Evolutionary conservation across 2,113 vertebrate genomes (phyloP), one percentile per base, ranked within the genome.

Genomic region (Vulpes vulpes): DNA sequence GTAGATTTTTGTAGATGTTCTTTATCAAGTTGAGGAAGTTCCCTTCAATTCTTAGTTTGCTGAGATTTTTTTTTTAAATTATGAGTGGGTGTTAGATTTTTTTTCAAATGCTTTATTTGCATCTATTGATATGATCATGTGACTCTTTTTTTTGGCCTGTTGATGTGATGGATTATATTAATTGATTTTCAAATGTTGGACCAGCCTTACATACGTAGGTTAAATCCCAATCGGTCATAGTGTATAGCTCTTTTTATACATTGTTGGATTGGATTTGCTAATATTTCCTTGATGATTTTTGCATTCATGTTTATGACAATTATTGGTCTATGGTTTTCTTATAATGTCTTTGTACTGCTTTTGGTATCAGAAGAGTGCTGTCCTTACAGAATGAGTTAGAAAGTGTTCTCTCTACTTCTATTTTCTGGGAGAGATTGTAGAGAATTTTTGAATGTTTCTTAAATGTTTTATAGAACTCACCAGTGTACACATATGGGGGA

Each of bases 111-210:
- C 49, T 92, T 85, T 91, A 62, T 60, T 8, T 79, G 5, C 9
- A 80, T 69, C 23, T 95, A 65, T 74, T 82, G 27, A 89, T 53
- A 30, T 69, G 32, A 71, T 83, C 59, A 74, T 73, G 35, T 89
- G 27, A 49, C 60, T 81, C 73, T 93, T 89, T 94, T 60, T 87
- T 89, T 92, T 69, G 80, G 51, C 55, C 10, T 95, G 23, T 49
- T 76, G 17, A 55, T 89, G 55, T 82, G 25, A 30, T 65, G 22
- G 19, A 38, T 92, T 74, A 25, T 17, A 67, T 49, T n/a, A 73
- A 81, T 35, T 85, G 15, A 92, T 82, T 71, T 71, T 81, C n/a
- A 83, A 91, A 27, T 91, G 22, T 71, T 88, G 38, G 62, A 55
- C 4, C 16, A 87, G 32, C 9, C 19, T 91, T 83, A 3, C 49